Percentiles rank a stretch among this genome's conserved stretches.
phyloP scores from a whole-genome alignment of 2,888 invertebrate species.

The Glaucopsyche alexis region DNA sequence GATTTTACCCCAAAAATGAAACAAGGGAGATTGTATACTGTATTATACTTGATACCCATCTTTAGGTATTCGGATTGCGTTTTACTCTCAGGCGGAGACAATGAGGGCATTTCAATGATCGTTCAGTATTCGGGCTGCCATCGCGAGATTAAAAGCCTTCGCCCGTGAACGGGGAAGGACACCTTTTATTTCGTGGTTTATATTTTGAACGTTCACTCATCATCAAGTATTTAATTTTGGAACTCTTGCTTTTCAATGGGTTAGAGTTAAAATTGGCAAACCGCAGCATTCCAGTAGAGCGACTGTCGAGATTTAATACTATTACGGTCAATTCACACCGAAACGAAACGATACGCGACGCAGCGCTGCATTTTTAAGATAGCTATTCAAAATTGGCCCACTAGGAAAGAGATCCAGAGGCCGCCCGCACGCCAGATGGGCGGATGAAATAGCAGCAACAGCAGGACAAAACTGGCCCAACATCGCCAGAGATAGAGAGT shows the following conservation, averaged over 20 bases:
- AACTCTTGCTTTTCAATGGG: not conserved
- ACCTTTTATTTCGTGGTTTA: slow-evolving; percentile 9
- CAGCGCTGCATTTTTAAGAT: too few species aligned
- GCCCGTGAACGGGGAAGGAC: slow-evolving; percentile 36
- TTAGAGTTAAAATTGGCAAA: not conserved
- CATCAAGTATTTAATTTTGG: not conserved
- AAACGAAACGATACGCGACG: too few species aligned
- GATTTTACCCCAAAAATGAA: not conserved
- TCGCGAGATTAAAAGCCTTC: slow-evolving; percentile 38
- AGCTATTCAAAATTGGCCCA: too few species aligned
- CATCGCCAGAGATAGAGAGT: too few species aligned
- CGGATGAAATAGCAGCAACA: too few species aligned
- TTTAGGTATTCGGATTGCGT: slow-evolving; percentile 22
- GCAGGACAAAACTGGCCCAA: too few species aligned
- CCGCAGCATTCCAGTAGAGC: too few species aligned
- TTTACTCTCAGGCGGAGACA: slow-evolving; percentile 20
- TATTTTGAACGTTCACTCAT: not conserved
- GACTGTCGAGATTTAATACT: too few species aligned
- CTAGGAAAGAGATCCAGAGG: too few species aligned
- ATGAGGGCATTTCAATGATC: slow-evolving; percentile 24
- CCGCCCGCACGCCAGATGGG: too few species aligned
- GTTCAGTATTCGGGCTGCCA: slow-evolving; percentile 25
- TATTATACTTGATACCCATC: not conserved
- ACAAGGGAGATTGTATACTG: not conserved
- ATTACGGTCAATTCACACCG: too few species aligned